phyloP scores from a whole-genome alignment of 1,140 invertebrate species.

The Nomia melanderi region DNA sequence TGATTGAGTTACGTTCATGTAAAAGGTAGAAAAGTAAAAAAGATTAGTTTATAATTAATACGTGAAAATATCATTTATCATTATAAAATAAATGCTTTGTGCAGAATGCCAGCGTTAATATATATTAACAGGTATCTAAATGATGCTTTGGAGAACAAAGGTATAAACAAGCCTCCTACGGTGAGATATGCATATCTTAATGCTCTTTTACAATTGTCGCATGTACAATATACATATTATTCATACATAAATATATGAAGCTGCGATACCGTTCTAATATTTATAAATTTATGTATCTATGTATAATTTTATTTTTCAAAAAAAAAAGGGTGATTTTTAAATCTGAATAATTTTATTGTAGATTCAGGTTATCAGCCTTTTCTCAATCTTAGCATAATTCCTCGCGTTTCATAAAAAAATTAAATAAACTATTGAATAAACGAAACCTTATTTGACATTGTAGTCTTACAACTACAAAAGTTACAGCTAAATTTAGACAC shows the following conservation, averaged over 20 bases:
- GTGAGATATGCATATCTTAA: conserved; percentile 35
- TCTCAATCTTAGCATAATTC: conserved; percentile 37
- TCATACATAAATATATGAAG: conserved; percentile 41
- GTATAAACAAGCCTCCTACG: conserved; percentile 61
- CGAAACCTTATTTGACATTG: conserved; percentile 64
- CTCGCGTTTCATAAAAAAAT: conserved; percentile 35
- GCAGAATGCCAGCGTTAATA: conserved; percentile 40
- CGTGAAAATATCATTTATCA: conserved; percentile 22
- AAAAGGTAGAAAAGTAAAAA: conserved; percentile 56
- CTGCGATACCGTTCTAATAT: conserved; percentile 38
- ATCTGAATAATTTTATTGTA: conserved; percentile 49
- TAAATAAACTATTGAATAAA: conserved; percentile 53
- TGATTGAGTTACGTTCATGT: neutral
- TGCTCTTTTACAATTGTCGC: conserved; percentile 15
- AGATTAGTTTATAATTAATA: conserved; percentile 28
- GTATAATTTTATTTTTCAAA: conserved; percentile 34
- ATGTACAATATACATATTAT: conserved; percentile 27
- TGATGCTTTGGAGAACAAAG: conserved; percentile 56
- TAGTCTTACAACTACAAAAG: conserved; percentile 76
- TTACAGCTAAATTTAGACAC: conserved; percentile 81
- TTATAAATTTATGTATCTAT: conserved; percentile 43
- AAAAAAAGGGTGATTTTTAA: conserved; percentile 42
- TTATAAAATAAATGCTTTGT: conserved; percentile 49
- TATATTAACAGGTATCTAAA: conserved; percentile 22
- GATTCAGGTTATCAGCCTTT: conserved; percentile 48